These are phyloP conservation scores for Gorilla gorilla DNA, from an alignment of 2,113 vertebrate species.

Conservation along the genomic window DNA sequence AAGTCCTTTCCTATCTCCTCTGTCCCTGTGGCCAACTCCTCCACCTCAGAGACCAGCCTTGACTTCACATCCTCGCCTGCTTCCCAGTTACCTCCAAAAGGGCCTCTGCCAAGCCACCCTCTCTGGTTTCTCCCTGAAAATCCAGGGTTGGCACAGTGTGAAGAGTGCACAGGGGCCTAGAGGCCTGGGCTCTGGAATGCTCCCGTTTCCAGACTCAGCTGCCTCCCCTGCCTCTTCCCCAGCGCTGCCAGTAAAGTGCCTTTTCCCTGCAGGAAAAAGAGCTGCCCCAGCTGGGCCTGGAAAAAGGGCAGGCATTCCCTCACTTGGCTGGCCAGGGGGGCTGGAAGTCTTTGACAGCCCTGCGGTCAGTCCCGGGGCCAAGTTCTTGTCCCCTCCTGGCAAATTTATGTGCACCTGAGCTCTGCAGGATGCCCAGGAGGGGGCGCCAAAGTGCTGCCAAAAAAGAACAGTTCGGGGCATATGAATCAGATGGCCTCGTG, in stretches of 20 bases:
- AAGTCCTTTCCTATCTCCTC: background rate
- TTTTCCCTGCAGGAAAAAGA: background rate
- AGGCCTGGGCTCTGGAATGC: background rate
- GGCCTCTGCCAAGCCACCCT: background rate
- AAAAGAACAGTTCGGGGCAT: background rate
- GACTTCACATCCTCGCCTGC: fast-evolving
- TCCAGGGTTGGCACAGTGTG: background rate
- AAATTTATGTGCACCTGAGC: background rate
- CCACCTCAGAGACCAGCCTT: background rate
- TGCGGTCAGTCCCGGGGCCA: background rate
- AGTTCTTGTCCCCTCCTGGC: fast-evolving
- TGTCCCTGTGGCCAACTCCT: background rate
- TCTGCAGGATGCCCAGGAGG: slow-evolving; percentile 30
- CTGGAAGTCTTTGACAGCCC: background rate
- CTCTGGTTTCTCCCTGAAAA: background rate
- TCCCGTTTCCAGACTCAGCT: background rate
- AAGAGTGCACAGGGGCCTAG: background rate
- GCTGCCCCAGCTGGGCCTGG: too few species aligned
- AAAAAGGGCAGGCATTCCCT: too few species aligned
- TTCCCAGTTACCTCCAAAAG: background rate
- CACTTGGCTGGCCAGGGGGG: background rate
- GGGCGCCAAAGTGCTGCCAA: slow-evolving; percentile 44
- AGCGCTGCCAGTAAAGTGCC: background rate
- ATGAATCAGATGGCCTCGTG: background rate
- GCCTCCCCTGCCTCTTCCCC: background rate